Percentiles rank a stretch among this genome's conserved stretches.
Conservation (phyloP, 2,797 vertebrate genomes). For the Melanotaenia parkinsoni region DNA sequence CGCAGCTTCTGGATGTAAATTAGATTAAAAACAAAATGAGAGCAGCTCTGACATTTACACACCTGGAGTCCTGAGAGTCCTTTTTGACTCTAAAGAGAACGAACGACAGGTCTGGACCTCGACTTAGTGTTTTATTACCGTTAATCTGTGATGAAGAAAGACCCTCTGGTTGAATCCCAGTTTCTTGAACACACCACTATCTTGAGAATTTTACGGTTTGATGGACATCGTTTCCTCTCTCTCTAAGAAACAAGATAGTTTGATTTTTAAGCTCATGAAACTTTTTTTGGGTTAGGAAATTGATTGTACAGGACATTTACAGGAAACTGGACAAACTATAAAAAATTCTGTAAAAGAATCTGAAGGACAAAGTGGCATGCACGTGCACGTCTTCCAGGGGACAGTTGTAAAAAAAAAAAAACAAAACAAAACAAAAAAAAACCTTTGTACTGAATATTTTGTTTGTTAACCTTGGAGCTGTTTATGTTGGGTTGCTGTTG, state of each 20-base stretch:
- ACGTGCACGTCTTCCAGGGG: conserved; percentile 29
- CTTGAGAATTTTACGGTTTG: not conserved
- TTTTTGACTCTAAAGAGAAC: not conserved
- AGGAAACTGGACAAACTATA: not conserved
- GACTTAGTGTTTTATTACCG: not conserved
- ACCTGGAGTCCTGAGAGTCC: not conserved
- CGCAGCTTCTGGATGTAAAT: not conserved
- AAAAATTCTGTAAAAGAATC: conserved; percentile 6
- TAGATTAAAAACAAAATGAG: not conserved
- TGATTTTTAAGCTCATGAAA: not conserved
- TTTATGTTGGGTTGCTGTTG: conserved; percentile 47
- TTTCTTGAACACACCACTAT: conserved; percentile 10
- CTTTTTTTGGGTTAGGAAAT: not conserved
- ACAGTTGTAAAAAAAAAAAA: conserved; percentile 39
- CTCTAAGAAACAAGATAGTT: not conserved
- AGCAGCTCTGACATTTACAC: not conserved
- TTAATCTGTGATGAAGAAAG: not conserved
- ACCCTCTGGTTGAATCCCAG: not conserved
- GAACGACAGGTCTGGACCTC: not conserved
- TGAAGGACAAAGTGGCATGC: conserved; percentile 2
- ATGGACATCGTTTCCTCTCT: not conserved
- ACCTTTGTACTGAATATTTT: conserved; percentile 40
- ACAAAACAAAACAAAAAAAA: conserved; percentile 18
- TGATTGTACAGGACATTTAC: not conserved
- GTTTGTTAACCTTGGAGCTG: conserved; percentile 25